phyloP scores from a whole-genome alignment of 2,888 invertebrate genomes.

The Lepidochrysops patricia region DNA sequence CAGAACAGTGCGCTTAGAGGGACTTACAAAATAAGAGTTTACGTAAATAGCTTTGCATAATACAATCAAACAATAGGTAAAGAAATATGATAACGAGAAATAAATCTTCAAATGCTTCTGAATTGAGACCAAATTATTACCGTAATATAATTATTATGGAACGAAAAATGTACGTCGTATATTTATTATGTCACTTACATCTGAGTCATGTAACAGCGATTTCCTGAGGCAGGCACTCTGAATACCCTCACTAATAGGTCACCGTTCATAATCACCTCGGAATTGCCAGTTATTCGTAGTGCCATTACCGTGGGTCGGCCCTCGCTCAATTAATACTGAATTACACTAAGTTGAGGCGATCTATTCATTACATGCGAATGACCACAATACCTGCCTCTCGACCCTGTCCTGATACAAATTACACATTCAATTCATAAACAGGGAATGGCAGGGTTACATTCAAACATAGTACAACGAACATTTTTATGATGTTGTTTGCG shows the following conservation, averaged over 20 bases:
- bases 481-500: no score
- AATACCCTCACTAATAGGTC: not conserved
- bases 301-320: slow-evolving; percentile 13
- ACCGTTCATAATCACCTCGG: slow-evolving; percentile 9
- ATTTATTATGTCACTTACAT: not conserved
- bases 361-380: slow-evolving; percentile 15
- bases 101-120: not conserved
- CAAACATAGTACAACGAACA: no score
- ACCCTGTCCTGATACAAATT: slow-evolving; percentile 12
- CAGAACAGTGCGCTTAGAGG: not conserved
- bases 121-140: not conserved
- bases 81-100: not conserved
- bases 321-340: slow-evolving; percentile 15
- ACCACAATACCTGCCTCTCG: slow-evolving; percentile 14
- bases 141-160: not conserved
- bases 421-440: not conserved
- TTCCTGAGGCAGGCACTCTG: not conserved
- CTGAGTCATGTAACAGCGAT: not conserved
- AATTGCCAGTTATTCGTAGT: slow-evolving; percentile 11
- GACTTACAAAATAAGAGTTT: slow-evolving; percentile 1
- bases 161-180: not conserved
- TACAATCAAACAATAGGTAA: not conserved
- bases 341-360: slow-evolving; percentile 14
- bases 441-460: not conserved
- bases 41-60: not conserved